A percentile compares a stretch with the other conserved stretches of the same genome.
These are phyloP conservation scores for Caenorhabditis uteleia DNA, from an alignment of 2,888 invertebrate species.

Conservation along the genomic window DNA sequence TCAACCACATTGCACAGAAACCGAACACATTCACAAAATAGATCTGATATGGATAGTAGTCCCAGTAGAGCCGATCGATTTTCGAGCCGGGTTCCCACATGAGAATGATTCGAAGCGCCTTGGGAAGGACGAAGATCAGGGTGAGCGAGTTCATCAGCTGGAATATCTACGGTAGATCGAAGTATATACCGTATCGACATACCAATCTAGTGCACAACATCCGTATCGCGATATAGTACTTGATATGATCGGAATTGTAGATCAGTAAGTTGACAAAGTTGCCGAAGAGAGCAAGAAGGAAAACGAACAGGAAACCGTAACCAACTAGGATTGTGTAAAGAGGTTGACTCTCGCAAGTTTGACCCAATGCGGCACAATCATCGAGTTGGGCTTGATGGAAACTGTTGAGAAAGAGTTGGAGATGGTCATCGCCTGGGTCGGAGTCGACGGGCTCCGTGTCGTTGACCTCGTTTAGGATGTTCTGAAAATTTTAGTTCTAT, in stretches of 20 bases:
- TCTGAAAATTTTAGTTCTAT: neutral
- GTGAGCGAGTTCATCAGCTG: constrained; percentile 63
- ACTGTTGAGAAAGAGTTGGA: neutral
- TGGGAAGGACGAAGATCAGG: constrained; percentile 60
- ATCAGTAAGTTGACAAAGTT: constrained; percentile 63
- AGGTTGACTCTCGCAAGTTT: constrained; percentile 54
- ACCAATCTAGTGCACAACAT: constrained; percentile 66
- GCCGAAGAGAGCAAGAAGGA: constrained; percentile 60
- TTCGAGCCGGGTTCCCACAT: constrained; percentile 52
- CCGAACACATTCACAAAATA: constrained; percentile 63
- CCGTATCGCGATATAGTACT: constrained; percentile 64
- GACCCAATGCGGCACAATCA: constrained; percentile 10
- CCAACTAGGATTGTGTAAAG: constrained; percentile 58
- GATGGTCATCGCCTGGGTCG: neutral
- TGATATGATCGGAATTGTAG: constrained; percentile 66
- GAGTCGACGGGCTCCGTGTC: neutral
- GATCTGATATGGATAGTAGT: constrained; percentile 58
- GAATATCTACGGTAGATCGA: constrained; percentile 1
- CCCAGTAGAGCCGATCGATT: constrained; percentile 50
- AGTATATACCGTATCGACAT: constrained; percentile 1
- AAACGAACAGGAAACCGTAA: constrained; percentile 61
- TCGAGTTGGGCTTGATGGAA: neutral
- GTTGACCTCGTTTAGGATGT: neutral
- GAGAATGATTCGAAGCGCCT: constrained; percentile 54
- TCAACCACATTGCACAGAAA: constrained; percentile 67